These are phyloP conservation scores for Eudasyphora cyanicolor DNA, from an alignment of 2,888 invertebrate genomes.

Conservation along the genomic window DNA sequence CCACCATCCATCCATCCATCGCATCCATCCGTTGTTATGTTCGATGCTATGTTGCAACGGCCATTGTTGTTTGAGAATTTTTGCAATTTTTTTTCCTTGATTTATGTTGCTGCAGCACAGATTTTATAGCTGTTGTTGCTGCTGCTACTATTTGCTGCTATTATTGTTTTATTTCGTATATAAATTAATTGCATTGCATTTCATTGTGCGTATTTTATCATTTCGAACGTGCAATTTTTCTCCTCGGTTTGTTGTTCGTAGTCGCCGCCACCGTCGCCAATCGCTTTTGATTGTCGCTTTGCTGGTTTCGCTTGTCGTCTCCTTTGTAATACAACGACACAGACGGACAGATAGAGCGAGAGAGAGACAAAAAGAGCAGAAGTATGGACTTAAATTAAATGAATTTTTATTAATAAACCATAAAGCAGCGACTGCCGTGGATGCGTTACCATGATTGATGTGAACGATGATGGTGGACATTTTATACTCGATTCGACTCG, in stretches of 20 bases:
- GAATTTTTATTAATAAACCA: slow-evolving; percentile 64
- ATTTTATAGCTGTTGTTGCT: neutral
- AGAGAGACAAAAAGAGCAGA: neutral
- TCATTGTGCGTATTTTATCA: slow-evolving; percentile 52
- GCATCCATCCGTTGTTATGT: neutral
- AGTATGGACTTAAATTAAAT: slow-evolving; percentile 54
- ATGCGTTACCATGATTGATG: slow-evolving; percentile 63
- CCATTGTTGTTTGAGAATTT: slow-evolving; percentile 11
- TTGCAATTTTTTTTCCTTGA: no score
- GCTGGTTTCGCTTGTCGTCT: neutral
- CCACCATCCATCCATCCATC: no score
- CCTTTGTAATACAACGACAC: no score
- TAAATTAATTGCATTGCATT: slow-evolving; percentile 61
- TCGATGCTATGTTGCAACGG: neutral
- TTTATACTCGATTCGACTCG: slow-evolving; percentile 42
- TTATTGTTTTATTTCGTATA: slow-evolving; percentile 18
- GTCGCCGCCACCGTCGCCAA: neutral
- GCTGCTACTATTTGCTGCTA: neutral
- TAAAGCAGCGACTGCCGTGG: slow-evolving; percentile 59
- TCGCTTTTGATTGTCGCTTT: neutral
- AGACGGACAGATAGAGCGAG: no score
- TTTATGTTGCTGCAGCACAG: no score
- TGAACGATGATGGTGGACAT: slow-evolving; percentile 49
- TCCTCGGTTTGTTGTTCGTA: neutral
- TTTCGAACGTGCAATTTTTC: slow-evolving; percentile 33